phyloP scores from a whole-genome alignment of 1,140 invertebrate species.

The Pomacea maculata region DNA sequence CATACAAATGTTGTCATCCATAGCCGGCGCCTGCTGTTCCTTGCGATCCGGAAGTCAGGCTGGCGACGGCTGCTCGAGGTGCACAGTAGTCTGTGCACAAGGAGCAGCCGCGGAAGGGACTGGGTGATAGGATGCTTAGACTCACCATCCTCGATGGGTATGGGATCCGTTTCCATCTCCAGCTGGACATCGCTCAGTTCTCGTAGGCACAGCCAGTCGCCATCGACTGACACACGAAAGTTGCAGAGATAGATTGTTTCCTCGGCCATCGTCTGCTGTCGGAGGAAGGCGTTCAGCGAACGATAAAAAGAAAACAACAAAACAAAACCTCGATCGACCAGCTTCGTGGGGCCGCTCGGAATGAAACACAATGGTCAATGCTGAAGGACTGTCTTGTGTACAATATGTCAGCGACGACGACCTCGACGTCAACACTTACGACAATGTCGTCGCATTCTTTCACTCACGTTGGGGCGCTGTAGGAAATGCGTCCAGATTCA shows the following conservation, averaged over 20 bases:
- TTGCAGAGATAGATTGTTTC: slow-evolving; percentile 98
- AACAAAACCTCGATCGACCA: too few species aligned
- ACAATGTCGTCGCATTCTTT: neutral
- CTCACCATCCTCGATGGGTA: slow-evolving; percentile 41
- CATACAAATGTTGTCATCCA: too few species aligned
- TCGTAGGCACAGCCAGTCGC: slow-evolving; percentile 96
- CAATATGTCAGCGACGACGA: too few species aligned
- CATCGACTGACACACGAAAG: slow-evolving; percentile 95
- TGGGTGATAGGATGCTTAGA: neutral
- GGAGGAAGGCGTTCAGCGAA: neutral
- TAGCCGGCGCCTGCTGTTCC: too few species aligned
- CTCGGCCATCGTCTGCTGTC: slow-evolving; percentile 72
- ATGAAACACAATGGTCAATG: neutral
- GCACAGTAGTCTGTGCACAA: too few species aligned
- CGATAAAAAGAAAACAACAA: neutral
- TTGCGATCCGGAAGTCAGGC: too few species aligned
- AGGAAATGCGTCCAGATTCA: too few species aligned
- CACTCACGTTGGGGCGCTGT: too few species aligned
- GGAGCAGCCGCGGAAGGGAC: too few species aligned
- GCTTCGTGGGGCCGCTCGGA: neutral
- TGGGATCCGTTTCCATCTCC: slow-evolving; percentile 71
- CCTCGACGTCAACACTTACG: neutral
- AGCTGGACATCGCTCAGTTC: slow-evolving; percentile 87
- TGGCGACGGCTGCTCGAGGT: too few species aligned
- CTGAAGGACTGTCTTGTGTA: too few species aligned